Conservation (phyloP, 2,113 vertebrate genomes). For the Dipodomys merriami region DNA sequence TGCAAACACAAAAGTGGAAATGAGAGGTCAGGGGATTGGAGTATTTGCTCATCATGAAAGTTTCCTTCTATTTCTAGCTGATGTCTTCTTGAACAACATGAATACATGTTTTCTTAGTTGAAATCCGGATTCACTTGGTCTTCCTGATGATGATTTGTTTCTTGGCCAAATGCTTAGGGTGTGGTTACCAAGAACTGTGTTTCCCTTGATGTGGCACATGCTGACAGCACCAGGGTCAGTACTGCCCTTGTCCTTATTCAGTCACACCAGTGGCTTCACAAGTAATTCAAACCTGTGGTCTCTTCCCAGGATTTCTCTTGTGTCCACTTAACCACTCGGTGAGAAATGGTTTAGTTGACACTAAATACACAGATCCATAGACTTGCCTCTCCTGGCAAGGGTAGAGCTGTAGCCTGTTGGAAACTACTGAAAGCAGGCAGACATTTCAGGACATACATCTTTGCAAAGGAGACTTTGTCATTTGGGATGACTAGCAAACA, state of each 20-base stretch:
- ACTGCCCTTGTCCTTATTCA: not conserved
- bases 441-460: not conserved
- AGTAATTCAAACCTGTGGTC: not conserved
- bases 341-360: not conserved
- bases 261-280: too few species aligned
- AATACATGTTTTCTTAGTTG: rapidly evolving
- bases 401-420: rapidly evolving
- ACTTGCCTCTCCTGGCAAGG: not conserved
- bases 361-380: not conserved
- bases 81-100: not conserved
- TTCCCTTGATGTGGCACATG: rapidly evolving
- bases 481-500: not conserved
- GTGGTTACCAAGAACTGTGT: not conserved
- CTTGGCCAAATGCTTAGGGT: not conserved
- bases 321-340: not conserved
- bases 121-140: not conserved
- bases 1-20: not conserved
- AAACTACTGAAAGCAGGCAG: not conserved
- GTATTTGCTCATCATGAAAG: not conserved
- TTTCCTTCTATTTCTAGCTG: not conserved
- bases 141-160: not conserved
- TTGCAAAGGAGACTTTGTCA: not conserved
- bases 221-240: rapidly evolving
- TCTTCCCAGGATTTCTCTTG: not conserved
- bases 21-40: too few species aligned